These are phyloP conservation scores for Rhagoletis zephyria DNA, from an alignment of 1,140 invertebrate species.

Conservation along the genomic window DNA sequence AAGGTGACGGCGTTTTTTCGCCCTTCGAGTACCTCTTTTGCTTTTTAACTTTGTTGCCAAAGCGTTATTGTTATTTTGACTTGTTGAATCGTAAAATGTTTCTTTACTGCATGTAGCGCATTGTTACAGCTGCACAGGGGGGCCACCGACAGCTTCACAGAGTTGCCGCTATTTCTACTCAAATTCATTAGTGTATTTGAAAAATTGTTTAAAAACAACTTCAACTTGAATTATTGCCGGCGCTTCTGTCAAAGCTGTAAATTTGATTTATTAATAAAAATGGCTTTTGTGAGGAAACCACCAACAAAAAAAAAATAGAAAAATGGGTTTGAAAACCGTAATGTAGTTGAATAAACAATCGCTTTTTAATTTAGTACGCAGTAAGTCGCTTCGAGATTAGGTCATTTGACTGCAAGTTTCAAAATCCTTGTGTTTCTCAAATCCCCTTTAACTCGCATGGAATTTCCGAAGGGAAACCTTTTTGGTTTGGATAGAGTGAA, in stretches of 20 bases:
- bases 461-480: too few species aligned
- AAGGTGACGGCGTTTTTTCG: background rate
- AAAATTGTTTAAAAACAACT: background rate
- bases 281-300: background rate
- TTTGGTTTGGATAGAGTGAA: too few species aligned
- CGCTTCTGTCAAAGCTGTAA: background rate
- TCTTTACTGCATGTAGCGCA: background rate
- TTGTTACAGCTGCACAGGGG: constrained; percentile 6
- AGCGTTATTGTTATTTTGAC: background rate
- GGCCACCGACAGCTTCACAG: constrained; percentile 1
- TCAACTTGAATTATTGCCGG: constrained; percentile 11
- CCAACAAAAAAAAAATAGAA: background rate
- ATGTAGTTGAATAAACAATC: background rate
- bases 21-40: background rate
- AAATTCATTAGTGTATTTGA: background rate
- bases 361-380: background rate
- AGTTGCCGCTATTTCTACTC: background rate
- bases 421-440: background rate
- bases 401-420: background rate
- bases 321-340: background rate
- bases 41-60: background rate
- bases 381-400: background rate
- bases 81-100: constrained; percentile 5
- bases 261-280: background rate
- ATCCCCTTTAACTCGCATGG: too few species aligned